Conservation (phyloP, 1,140 invertebrate genomes). For the Drosophila arizonae region DNA sequence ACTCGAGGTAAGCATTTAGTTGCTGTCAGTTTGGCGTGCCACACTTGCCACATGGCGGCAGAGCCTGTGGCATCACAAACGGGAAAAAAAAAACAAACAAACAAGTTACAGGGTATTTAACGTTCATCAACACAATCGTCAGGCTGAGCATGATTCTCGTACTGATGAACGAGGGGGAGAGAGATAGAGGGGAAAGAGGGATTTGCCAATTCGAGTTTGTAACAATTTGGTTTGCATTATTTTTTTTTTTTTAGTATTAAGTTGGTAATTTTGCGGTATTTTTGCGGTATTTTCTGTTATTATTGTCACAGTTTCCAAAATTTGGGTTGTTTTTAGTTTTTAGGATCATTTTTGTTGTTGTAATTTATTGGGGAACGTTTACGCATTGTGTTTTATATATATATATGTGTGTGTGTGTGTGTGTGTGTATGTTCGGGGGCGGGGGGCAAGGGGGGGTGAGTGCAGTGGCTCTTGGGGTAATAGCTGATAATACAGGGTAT, state of each 20-base stretch:
- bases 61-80: slow-evolving; percentile 16
- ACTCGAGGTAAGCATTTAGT: slow-evolving; percentile 38
- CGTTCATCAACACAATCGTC: not conserved
- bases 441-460: not conserved
- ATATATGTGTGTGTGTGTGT: slow-evolving; percentile 17
- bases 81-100: slow-evolving; percentile 7
- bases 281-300: slow-evolving; percentile 16
- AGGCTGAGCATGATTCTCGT: not conserved
- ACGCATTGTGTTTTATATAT: not conserved
- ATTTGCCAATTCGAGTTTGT: slow-evolving; percentile 27
- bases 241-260: not conserved
- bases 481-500: slow-evolving; percentile 10
- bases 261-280: slow-evolving; percentile 17
- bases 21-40: slow-evolving; percentile 25
- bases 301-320: slow-evolving; percentile 33
- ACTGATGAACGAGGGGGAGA: not conserved
- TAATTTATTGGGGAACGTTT: not conserved
- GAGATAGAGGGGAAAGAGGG: not conserved
- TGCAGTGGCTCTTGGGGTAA: too few relatives aligned
- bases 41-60: slow-evolving; percentile 43
- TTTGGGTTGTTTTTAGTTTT: slow-evolving; percentile 15
- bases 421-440: not conserved
- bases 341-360: slow-evolving; percentile 7
- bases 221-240: slow-evolving; percentile 4
- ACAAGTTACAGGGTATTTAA: not conserved